Percentiles rank a stretch among this genome's conserved stretches.
These are phyloP conservation scores for Phalacrocorax brasilianus DNA, from an alignment of 2,113 vertebrate genomes.

Conservation along the genomic window DNA sequence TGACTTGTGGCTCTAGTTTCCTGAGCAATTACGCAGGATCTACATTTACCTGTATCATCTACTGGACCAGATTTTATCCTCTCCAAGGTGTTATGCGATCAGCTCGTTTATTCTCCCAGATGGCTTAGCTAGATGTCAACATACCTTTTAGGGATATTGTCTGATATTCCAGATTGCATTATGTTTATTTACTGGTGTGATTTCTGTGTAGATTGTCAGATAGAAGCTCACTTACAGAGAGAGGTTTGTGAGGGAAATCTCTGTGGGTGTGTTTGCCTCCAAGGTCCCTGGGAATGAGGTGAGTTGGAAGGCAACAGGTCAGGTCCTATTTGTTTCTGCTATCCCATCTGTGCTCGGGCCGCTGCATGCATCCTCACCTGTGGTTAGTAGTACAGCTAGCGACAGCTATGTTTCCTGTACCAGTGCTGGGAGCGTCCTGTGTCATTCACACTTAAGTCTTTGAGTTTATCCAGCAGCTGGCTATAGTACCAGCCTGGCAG, in stretches of 20 bases:
- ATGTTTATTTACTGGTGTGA: not conserved
- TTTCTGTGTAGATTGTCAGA: not conserved
- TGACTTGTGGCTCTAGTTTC: not conserved
- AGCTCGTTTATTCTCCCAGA: not conserved
- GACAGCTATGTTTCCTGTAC: not conserved
- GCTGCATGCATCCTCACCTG: not conserved
- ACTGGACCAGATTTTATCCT: not conserved
- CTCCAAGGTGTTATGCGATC: not conserved
- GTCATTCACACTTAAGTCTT: not conserved
- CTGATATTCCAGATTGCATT: not conserved
- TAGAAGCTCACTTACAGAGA: not conserved
- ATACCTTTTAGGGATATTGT: not conserved
- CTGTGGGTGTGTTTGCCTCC: not conserved
- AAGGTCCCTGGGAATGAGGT: not conserved
- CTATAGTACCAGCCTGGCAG: not conserved
- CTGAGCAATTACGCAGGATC: not conserved
- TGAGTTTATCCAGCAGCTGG: not conserved
- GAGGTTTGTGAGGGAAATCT: not conserved
- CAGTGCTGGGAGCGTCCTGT: fast-evolving
- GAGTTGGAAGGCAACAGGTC: not conserved
- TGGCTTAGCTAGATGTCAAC: not conserved
- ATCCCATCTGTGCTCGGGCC: not conserved
- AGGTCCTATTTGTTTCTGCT: not conserved
- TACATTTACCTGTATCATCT: not conserved
- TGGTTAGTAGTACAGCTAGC: not conserved